These are phyloP conservation scores for Schizopygopsis malacanthus DNA, from an alignment of 2,797 vertebrate species.

Conservation along the genomic window DNA sequence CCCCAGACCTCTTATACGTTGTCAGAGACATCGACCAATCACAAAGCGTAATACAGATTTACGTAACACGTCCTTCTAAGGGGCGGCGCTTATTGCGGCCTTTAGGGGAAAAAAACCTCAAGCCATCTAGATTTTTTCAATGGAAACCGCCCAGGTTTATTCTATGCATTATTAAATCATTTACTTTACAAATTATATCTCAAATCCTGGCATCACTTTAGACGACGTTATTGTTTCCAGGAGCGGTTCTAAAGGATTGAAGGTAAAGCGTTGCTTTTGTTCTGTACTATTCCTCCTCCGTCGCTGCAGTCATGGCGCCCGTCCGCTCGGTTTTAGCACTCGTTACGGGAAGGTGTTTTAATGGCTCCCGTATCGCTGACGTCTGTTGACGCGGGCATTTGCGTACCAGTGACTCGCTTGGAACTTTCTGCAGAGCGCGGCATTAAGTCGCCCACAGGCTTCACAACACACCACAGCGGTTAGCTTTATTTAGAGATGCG, in stretches of 20 bases:
- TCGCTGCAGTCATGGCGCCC: slow-evolving; percentile 74
- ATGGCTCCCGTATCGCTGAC: slow-evolving; percentile 86
- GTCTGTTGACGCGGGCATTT: slow-evolving; percentile 85
- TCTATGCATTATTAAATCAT: slow-evolving; percentile 44
- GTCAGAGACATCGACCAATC: slow-evolving; percentile 69
- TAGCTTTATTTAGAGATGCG: slow-evolving; percentile 6
- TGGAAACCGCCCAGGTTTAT: slow-evolving; percentile 68
- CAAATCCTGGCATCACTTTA: slow-evolving; percentile 66
- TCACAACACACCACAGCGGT: slow-evolving; percentile 64
- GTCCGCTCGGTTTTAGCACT: slow-evolving; percentile 67
- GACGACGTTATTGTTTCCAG: slow-evolving; percentile 38
- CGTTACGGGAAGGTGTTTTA: slow-evolving; percentile 80
- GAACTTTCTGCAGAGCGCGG: slow-evolving; percentile 65
- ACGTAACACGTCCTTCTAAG: slow-evolving; percentile 68
- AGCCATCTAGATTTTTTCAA: slow-evolving; percentile 66
- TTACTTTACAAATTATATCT: slow-evolving; percentile 62
- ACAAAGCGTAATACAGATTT: slow-evolving; percentile 54
- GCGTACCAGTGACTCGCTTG: slow-evolving; percentile 81
- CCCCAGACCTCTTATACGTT: neutral
- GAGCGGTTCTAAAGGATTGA: slow-evolving; percentile 59
- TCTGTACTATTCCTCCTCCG: neutral
- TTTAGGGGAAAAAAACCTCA: slow-evolving; percentile 71
- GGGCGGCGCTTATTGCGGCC: slow-evolving; percentile 66
- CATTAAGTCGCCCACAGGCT: slow-evolving; percentile 78
- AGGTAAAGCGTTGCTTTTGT: slow-evolving; percentile 46